Conservation (phyloP, 2,797 vertebrate genomes). For the Phalloptychus januarius region DNA sequence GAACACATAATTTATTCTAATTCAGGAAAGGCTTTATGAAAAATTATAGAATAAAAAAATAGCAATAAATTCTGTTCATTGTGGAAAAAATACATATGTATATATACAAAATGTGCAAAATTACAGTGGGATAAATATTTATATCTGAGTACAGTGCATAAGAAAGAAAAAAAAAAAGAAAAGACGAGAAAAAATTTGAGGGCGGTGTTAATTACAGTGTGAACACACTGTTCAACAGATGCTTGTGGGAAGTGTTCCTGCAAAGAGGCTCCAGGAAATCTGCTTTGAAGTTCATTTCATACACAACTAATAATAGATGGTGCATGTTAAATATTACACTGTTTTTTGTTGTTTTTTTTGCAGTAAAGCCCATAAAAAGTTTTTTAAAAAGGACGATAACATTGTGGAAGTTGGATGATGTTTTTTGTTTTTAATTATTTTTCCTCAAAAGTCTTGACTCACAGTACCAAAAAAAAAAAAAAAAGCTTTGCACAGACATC, state of each 20-base stretch:
- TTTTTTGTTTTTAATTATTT: not conserved
- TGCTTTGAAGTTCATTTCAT: conserved; percentile 13
- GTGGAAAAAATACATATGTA: not conserved
- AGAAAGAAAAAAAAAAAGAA: not conserved
- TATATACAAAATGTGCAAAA: not conserved
- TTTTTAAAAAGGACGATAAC: conserved; percentile 19
- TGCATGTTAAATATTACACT: not conserved
- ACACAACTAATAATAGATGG: not conserved
- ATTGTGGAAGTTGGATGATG: conserved; percentile 23
- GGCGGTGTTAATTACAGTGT: conserved; percentile 50
- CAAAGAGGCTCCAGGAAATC: conserved; percentile 25
- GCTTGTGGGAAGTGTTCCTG: conserved; percentile 45
- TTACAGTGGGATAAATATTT: not conserved
- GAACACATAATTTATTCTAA: not conserved
- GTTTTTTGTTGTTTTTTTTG: not conserved
- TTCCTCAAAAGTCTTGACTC: conserved; percentile 28
- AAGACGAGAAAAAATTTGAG: not conserved
- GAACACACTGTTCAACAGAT: conserved; percentile 42
- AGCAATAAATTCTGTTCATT: not conserved
- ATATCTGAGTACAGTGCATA: not conserved
- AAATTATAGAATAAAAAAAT: not conserved
- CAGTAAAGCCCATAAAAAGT: conserved; percentile 23
- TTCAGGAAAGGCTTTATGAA: not conserved
- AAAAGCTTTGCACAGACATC: conserved; percentile 33
- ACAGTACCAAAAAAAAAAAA: conserved; percentile 5